These are phyloP conservation scores for Eucidaris tribuloides DNA, from an alignment of 35 echinoderm and acorn worm genomes.

Conservation along the genomic window DNA sequence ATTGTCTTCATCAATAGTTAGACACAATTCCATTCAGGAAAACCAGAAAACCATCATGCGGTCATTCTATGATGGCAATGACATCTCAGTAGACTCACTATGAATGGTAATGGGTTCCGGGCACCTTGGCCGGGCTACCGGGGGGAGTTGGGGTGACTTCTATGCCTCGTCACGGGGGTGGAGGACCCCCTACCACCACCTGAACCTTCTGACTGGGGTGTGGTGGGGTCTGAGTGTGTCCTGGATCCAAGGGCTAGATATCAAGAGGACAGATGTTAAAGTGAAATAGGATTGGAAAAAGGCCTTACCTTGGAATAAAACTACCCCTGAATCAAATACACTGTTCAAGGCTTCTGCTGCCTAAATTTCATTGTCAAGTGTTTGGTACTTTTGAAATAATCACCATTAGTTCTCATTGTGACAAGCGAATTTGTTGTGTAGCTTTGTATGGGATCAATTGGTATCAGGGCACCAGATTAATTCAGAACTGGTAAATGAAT, in stretches of 20 bases:
- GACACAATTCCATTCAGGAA: background rate
- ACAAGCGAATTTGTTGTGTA: no score
- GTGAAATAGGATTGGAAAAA: no score
- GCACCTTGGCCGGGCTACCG: slow-evolving; percentile 11
- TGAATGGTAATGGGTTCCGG: slow-evolving; percentile 25
- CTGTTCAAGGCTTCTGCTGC: no score
- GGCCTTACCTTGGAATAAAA: no score
- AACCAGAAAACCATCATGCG: background rate
- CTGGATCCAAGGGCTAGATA: slow-evolving; percentile 23
- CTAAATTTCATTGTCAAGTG: no score
- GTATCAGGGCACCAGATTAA: no score
- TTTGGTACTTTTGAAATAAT: no score
- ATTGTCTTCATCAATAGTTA: background rate
- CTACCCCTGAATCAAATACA: no score
- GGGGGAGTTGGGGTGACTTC: slow-evolving; percentile 5
- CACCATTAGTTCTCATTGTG: no score
- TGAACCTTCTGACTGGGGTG: background rate
- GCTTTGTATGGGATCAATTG: no score
- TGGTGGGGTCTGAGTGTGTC: slow-evolving; percentile 32
- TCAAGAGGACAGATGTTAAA: background rate
- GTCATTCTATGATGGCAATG: background rate
- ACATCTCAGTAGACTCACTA: background rate
- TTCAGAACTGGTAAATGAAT: no score
- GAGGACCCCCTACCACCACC: background rate
- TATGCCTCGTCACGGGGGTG: background rate